These are phyloP conservation scores for Phymastichus coffea DNA, from an alignment of 1,140 invertebrate genomes.

Conservation along the genomic window DNA sequence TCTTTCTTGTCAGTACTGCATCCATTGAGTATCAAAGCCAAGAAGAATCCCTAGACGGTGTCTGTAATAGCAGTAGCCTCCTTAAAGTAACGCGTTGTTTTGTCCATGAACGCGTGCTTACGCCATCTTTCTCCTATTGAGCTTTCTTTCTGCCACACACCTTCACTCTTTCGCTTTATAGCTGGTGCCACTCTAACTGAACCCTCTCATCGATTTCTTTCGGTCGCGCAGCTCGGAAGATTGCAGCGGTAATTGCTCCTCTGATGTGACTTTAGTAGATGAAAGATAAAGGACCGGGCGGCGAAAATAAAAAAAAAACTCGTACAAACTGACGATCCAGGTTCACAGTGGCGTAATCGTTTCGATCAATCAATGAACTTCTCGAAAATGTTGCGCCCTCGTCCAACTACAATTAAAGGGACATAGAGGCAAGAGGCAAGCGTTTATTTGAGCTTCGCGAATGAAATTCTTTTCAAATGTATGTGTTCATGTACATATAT, in stretches of 20 bases:
- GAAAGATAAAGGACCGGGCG: background rate
- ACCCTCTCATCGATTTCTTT: slow-evolving; percentile 12
- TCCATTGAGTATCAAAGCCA: too few relatives aligned
- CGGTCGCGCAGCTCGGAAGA: slow-evolving; percentile 19
- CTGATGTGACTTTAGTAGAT: slow-evolving; percentile 33
- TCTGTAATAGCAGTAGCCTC: too few relatives aligned
- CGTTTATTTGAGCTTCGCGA: slow-evolving; percentile 1
- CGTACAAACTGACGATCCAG: background rate
- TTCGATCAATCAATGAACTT: slow-evolving; percentile 33
- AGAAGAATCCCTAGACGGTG: too few relatives aligned
- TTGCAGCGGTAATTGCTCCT: slow-evolving; percentile 41
- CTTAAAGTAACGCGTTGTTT: background rate
- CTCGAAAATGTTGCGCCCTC: slow-evolving; percentile 31
- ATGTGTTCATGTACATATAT: too few relatives aligned
- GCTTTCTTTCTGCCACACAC: background rate
- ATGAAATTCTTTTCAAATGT: too few relatives aligned
- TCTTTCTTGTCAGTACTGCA: too few relatives aligned
- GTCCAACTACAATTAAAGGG: slow-evolving; percentile 36
- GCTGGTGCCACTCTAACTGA: background rate
- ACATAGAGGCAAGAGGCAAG: slow-evolving; percentile 3
- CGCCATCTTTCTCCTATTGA: background rate
- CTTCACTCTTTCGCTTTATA: background rate
- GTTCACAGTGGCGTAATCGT: slow-evolving; percentile 2
- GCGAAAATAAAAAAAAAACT: slow-evolving; percentile 12
- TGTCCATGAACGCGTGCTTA: background rate